Conservation (phyloP, 2,113 vertebrate species). For the Butastur rufipennis region DNA sequence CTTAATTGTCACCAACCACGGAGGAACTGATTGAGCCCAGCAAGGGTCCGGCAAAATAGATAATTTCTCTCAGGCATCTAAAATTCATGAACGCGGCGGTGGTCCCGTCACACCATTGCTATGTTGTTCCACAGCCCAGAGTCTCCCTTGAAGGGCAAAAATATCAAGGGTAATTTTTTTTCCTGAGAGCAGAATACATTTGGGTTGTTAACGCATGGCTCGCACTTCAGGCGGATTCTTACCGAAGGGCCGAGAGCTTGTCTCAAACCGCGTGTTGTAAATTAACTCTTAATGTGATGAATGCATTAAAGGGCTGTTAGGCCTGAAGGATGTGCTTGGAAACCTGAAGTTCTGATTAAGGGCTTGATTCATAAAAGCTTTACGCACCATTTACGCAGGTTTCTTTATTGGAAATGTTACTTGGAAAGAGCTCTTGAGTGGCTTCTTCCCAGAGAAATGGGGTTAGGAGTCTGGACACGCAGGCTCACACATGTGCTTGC, state of each 20-base stretch:
- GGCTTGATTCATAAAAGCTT: slow-evolving; percentile 54
- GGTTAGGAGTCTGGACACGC: not conserved
- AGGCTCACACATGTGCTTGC: not conserved
- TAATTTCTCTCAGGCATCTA: slow-evolving; percentile 66
- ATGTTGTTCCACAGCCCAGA: slow-evolving; percentile 16
- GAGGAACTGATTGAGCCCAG: slow-evolving; percentile 78
- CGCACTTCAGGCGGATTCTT: slow-evolving; percentile 51
- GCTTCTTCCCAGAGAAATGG: not conserved
- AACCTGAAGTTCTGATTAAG: slow-evolving; percentile 56
- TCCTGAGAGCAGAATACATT: slow-evolving; percentile 55
- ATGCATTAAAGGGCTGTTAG: slow-evolving; percentile 50
- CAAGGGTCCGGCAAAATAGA: slow-evolving; percentile 69
- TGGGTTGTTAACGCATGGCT: slow-evolving; percentile 53
- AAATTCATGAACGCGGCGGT: slow-evolving; percentile 67
- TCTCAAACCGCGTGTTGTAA: slow-evolving; percentile 46
- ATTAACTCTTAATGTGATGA: slow-evolving; percentile 69
- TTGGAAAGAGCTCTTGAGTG: slow-evolving; percentile 45
- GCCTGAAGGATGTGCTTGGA: slow-evolving; percentile 42
- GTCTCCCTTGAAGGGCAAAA: slow-evolving; percentile 59
- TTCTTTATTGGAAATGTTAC: slow-evolving; percentile 44
- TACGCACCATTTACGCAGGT: not conserved
- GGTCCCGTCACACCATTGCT: slow-evolving; percentile 26
- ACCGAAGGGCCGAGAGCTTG: not conserved
- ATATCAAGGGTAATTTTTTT: slow-evolving; percentile 32
- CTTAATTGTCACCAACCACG: slow-evolving; percentile 77